Percentiles rank a stretch among this genome's conserved stretches.
Conservation (phyloP, 2,888 invertebrate species). For the Colletes collaris region DNA sequence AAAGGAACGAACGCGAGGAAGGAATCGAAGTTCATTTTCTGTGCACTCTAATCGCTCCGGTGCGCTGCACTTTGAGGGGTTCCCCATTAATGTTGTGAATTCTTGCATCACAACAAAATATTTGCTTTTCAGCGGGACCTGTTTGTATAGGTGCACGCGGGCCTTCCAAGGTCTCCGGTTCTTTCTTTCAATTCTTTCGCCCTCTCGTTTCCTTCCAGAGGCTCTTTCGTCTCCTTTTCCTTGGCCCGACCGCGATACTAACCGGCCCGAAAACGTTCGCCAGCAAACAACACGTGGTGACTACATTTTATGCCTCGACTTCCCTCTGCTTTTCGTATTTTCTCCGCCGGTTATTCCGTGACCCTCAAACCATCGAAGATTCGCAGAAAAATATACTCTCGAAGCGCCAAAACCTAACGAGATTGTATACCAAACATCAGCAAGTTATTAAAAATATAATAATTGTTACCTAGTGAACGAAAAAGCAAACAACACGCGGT, state of each 20-base stretch:
- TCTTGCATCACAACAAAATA: conserved; percentile 82
- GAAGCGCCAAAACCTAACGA: no score
- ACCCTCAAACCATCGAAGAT: neutral
- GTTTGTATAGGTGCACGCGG: conserved; percentile 80
- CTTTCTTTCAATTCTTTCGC: conserved; percentile 73
- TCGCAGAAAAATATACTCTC: neutral
- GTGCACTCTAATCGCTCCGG: conserved; percentile 50
- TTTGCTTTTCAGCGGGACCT: conserved; percentile 77
- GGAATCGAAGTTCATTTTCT: conserved; percentile 31
- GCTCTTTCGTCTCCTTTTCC: conserved; percentile 77
- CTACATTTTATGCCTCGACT: conserved; percentile 49
- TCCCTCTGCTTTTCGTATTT: conserved; percentile 20
- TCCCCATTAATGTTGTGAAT: conserved; percentile 75
- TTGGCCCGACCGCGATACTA: conserved; percentile 71
- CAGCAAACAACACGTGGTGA: conserved; percentile 78
- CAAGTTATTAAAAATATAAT: no score
- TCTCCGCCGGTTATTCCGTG: neutral
- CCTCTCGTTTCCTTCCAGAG: conserved; percentile 68
- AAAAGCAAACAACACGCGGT: conserved; percentile 76
- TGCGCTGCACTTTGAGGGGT: conserved; percentile 21
- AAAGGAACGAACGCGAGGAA: conserved; percentile 14
- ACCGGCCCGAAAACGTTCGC: conserved; percentile 78
- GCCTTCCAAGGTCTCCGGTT: conserved; percentile 75
- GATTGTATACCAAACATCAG: no score
- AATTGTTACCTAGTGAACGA: no score